Evolutionary conservation across 2,797 vertebrate species (phyloP), one percentile per base, ranked within the genome.

Genomic region (Cheirogaleus major): DNA sequence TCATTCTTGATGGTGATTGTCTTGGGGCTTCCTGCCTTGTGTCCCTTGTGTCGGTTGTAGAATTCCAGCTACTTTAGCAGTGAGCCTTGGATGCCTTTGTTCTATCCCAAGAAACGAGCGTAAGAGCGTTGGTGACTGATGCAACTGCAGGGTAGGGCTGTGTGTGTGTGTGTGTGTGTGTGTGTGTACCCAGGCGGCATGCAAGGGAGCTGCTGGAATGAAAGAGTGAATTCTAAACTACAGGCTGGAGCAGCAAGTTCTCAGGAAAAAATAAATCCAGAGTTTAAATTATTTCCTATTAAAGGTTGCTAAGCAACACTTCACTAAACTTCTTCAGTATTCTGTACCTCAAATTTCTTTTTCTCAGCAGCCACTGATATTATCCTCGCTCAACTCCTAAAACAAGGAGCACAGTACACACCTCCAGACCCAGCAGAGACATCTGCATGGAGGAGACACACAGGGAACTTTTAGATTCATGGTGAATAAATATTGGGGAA

Each of bases 281-380:
- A 97, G 88, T 97, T 97, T 89, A 93, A 95, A 95, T 96, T 50
- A 95, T 95, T 95, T 95, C 88, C 97, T 95, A 95, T 96, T 95
- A 96, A 93, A 85, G 95, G 98, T 98, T 97, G 97, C 98, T 97
- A 96, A 83, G 96, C 96, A 98, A 97, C 97, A 59, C 67, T 72
- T 89, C 85, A 67, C 93, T 94, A 61, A 85, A 85, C 94, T 84
- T 87, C 72, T 79, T 79, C 25, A 20, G 83, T 87, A 48, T 81
- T 95, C 65, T 55, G 59, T 55, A 43, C 87, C 78, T 94, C 81
- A 84, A 9, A 89, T 93, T 96, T 95, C 89, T 80, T 94, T 85
- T 96, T 48, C 61, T 94, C 86, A 69, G 67, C 57, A 85, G 92
- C 86, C 45, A 38, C 63, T 91, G 38, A 59, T 59, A 27, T 63